Base-by-base conservation (phyloP, 92 coral and sea anemone species). In the Isaurus tuberculatus region DNA sequence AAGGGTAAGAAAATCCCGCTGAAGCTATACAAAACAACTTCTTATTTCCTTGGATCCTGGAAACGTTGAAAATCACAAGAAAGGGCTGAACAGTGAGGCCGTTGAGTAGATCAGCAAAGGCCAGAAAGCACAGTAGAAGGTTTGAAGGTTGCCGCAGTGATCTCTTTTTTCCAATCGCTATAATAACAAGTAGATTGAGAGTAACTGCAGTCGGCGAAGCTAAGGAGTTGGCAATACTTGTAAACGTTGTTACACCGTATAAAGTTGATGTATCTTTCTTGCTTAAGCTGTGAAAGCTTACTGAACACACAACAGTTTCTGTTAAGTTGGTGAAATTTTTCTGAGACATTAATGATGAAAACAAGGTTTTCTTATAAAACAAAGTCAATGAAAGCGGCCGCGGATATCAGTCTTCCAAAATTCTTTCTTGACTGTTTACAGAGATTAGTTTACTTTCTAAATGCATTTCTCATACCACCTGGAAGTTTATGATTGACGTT, bases 21-120 rank as follows among this genome's bases (percentile, higher is more conserved):
- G 82, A 77, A 6, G 53, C 57, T 3, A 37, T 5, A 43, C 82
- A 77, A 43, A 51, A 77, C 11, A 77, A 9, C 22, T 26, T 22
- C 48, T 58, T 51, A 22, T 77, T 58, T 3, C 70, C 68, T 34
- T 60, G 82, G 55, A 77, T 58, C 60, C 82, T 58, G 37, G 82
- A 58, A 14, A 77, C 82, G 33, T 77, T 77, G 20, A 77, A 67
- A 15, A 77, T 58, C 53, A 77, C 82, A 15, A 77, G 68, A 22
- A 77, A 65, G 28, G 82, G 82, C 10, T 77, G 82, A 10, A 58
- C 70, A 20, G 16, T 15, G 70, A 58, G 69, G 15, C 82, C 82
- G 33, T 77, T 60, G 30, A 77, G 69, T 8, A 77, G 55, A 60
- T 77, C 82, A 2, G 70, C 36, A 20, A 17, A 28, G 26, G 82